Percentiles rank a stretch among this genome's conserved stretches.
Evolutionary conservation across 2,113 vertebrate genomes (phyloP).

Genomic region (Piaya cayana): DNA sequence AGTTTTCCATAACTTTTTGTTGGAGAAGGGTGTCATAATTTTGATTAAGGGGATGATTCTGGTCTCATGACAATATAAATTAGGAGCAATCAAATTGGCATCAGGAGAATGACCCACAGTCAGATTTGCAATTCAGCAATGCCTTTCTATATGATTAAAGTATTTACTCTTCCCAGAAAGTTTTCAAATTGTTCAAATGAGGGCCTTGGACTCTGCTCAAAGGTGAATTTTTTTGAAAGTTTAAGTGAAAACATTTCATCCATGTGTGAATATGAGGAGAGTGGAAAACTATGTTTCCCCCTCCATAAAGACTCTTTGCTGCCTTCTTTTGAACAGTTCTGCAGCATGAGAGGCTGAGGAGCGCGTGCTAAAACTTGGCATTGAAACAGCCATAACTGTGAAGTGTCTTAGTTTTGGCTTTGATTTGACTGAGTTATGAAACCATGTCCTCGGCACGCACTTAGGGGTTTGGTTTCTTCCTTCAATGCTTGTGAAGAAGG

Average conservation of each 20-base stretch:
- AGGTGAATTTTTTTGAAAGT: slow-evolving; percentile 45
- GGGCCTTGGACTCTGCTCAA: not conserved
- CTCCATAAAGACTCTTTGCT: not conserved
- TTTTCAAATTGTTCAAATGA: not conserved
- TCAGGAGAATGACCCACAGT: not conserved
- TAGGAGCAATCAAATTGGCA: not conserved
- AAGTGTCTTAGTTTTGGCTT: slow-evolving; percentile 27
- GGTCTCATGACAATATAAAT: not conserved
- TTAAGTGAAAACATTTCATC: not conserved
- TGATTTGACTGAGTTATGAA: slow-evolving; percentile 13
- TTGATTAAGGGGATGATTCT: not conserved
- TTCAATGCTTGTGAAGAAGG: slow-evolving; percentile 2
- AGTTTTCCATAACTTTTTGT: not conserved
- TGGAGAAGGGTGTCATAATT: not conserved
- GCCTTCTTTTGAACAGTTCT: not conserved
- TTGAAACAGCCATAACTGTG: not conserved
- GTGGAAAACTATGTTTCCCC: slow-evolving; percentile 30
- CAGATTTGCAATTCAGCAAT: not conserved
- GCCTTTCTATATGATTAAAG: not conserved
- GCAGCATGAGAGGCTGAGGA: not conserved
- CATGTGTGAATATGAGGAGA: slow-evolving; percentile 29
- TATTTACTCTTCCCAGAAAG: slow-evolving; percentile 24
- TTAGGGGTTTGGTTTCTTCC: not conserved
- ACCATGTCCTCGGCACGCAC: not conserved
- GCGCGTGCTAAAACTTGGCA: slow-evolving; percentile 1